phyloP scores from a whole-genome alignment of 1,140 invertebrate species.

The Drosophila sturtevanti region DNA sequence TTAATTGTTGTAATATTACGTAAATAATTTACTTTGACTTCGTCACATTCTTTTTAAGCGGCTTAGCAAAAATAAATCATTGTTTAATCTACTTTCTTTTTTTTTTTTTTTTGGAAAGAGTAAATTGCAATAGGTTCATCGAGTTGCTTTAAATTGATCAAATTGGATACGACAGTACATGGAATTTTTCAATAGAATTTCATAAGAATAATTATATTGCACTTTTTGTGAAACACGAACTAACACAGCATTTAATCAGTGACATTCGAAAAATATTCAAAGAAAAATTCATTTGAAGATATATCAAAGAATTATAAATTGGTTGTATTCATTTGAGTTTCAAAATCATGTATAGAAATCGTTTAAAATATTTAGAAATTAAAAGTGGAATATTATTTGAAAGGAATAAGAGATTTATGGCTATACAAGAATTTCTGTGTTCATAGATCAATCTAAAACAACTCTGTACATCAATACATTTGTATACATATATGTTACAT shows the following conservation, averaged over 20 bases:
- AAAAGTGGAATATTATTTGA: conserved; percentile 2
- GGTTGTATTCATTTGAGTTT: too few species aligned
- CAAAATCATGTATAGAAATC: neutral
- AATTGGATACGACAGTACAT: neutral
- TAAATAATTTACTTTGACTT: conserved; percentile 73
- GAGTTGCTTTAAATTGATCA: neutral
- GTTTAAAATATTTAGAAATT: neutral
- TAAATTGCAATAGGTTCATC: conserved; percentile 31
- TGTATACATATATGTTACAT: conserved; percentile 41
- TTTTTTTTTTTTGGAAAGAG: conserved; percentile 48
- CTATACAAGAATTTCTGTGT: neutral
- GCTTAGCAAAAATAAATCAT: conserved; percentile 69
- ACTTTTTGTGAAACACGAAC: too few species aligned
- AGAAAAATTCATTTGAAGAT: too few species aligned
- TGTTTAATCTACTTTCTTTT: conserved; percentile 52
- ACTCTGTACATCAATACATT: conserved; percentile 3
- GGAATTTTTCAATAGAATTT: too few species aligned
- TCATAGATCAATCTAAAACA: conserved; percentile 1
- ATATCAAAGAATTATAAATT: too few species aligned
- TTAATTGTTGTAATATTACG: conserved; percentile 53
- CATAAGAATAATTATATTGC: too few species aligned
- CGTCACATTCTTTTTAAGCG: conserved; percentile 75
- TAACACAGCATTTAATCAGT: too few species aligned
- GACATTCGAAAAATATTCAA: too few species aligned
- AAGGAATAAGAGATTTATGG: neutral